Base-by-base conservation (phyloP, 2,113 vertebrate genomes). In the Menidia beryllina region DNA sequence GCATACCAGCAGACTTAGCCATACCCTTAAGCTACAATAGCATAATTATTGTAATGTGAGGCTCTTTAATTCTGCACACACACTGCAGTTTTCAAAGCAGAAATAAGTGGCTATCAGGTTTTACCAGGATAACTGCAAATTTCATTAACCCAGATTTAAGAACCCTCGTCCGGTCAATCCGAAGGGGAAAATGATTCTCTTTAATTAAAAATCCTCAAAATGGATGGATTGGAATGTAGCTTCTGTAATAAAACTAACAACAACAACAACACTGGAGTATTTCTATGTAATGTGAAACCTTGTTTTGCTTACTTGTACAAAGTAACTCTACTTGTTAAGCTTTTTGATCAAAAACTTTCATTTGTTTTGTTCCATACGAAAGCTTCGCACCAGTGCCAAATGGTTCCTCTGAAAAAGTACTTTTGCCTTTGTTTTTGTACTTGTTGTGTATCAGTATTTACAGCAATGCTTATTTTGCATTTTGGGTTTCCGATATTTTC, bases 71-170 rank as follows among this genome's bases (percentile, higher is more conserved):
- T 21, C 66, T 58, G 62, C 49, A 77, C 72, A 56, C 48, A 34
- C 23, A 11, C 24, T 20, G 49, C 26, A 24, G 23, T 66, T 51
- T 70, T 49, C 21, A 5, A 77, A 14, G 24, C 24, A 57, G 38
- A 68, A 81, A 64, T 72, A 41, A 72, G 12, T 52, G 49, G 64
- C 58, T 75, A 67, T 78, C 50, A 59, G 36, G 45, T 79, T 82
- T 74, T 68, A 79, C 41, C 12, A 50, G 56, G 15, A 51, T 79
- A 71, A 66, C 77, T 84, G 58, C 14, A 59, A 73, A 39, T 84
- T 86, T 79, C 69, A 71, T 82, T 69, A 87, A 57, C 36, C 21
- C 50, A 48, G 8, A 69, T 45, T 45, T 57, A 43, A 59, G 56
- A 71, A 51, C 54, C 30, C 19, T 34, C n/a, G 26, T 41, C n/a